Base-by-base conservation (phyloP, 2,888 invertebrate genomes). In the Nebria brevicollis region DNA sequence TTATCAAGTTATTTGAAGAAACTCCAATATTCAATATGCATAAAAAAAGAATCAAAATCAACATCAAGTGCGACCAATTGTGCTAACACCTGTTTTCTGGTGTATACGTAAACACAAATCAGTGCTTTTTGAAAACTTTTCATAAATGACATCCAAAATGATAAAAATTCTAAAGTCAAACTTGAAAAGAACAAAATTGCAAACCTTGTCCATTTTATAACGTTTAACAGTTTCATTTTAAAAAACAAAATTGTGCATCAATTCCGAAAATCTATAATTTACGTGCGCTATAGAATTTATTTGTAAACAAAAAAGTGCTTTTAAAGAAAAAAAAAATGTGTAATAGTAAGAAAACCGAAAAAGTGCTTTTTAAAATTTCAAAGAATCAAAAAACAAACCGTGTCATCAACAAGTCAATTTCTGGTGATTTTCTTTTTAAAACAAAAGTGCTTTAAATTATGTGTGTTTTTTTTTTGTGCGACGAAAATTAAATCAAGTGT, bases 401-500 rank as follows among this genome's bases (percentile, higher is more conserved):
- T 54, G 54, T 54, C 54, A 54, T 54, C 54, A 54, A 54, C 54
- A 54, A 75, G 15, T 25, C 15, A 75, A 75, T 43, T 75, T 42
- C 13, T 75, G 42, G 11, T 66, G 41, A 76, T 26, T 54, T 76
- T 70, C 65, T 65, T 77, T 77, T 77, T 77, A 72, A 77, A 54
- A 54, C 54, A 8, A 54, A 72, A 77, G 77, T 77, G 77, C 77
- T 77, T 77, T 77, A 77, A 77, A 77, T 72, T 77, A 64, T 77
- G 72, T 77, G 72, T 77, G 65, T 77, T 72, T 77, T 77, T 26
- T 13, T 13, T 54, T 54, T 72, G 77, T 77, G 77, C 77, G 72
- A 72, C 72, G 13, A 6, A 54, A 54, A 54, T 54, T 54, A 54
- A 54, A 54, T 54, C 54, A 54, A 54, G 54, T 54, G 54, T 54